Percentiles rank a stretch among this genome's conserved stretches.
These are phyloP conservation scores for Phalloptychus januarius DNA, from an alignment of 2,797 vertebrate species.

Conservation along the genomic window DNA sequence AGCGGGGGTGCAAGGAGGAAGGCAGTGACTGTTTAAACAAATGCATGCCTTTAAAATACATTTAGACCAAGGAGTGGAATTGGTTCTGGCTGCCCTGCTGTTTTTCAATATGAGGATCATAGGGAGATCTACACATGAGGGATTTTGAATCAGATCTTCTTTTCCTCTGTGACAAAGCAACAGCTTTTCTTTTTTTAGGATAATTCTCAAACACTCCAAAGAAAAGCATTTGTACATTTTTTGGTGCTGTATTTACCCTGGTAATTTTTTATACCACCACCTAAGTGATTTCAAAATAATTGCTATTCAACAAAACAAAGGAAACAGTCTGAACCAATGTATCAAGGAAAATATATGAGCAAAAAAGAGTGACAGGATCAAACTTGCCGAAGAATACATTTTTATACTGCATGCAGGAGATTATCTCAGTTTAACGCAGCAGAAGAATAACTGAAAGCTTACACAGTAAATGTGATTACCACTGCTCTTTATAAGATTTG, in stretches of 20 bases:
- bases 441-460: slow-evolving; percentile 52
- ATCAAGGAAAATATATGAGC: not conserved
- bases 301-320: slow-evolving; percentile 12
- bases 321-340: slow-evolving; percentile 16
- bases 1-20: slow-evolving; percentile 38
- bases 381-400: slow-evolving; percentile 37
- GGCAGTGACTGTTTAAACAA: slow-evolving; percentile 43
- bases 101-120: slow-evolving; percentile 45
- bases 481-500: slow-evolving; percentile 66
- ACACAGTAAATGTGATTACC: slow-evolving; percentile 68
- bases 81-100: slow-evolving; percentile 46
- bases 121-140: slow-evolving; percentile 32
- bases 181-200: slow-evolving; percentile 48
- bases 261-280: slow-evolving; percentile 2
- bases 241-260: slow-evolving; percentile 18
- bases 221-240: slow-evolving; percentile 31
- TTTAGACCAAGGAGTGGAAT: slow-evolving; percentile 45
- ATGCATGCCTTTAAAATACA: slow-evolving; percentile 50
- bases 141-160: slow-evolving; percentile 51
- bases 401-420: slow-evolving; percentile 31
- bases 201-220: slow-evolving; percentile 37
- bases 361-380: slow-evolving; percentile 33
- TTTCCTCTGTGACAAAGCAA: slow-evolving; percentile 49
- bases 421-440: slow-evolving; percentile 58
- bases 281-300: slow-evolving; percentile 26